Evolutionary conservation across 2,888 invertebrate genomes (phyloP), one percentile per base, ranked within the genome.

Genomic region (Drosophila sordidula): DNA sequence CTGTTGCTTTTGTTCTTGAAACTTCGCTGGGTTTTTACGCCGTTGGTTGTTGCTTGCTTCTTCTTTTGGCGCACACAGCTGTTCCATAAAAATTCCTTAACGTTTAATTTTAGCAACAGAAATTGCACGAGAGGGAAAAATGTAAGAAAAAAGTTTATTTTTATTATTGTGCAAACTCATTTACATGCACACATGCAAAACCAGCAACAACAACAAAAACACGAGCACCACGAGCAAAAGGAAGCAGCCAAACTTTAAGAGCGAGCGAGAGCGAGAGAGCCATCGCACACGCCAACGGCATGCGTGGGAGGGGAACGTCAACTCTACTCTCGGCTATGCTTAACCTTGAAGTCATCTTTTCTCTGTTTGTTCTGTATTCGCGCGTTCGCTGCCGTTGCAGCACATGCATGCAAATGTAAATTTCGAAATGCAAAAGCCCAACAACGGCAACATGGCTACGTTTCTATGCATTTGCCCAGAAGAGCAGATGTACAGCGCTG

Each of bases 41-140:
- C 56, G 26, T 67, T 72, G 64, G 54, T 18, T 65, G 51, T 42
- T 61, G 65, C 25, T 55, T 55, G 55, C 44, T 59, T 56, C 51
- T 64, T 41, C 38, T 74, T 59, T 75, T 50, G 59, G 70, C 81
- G 68, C 70, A 59, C 66, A 84, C 81, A 82, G 88, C 82, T 82
- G 82, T 87, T 87, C 85, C 87, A 82, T 87, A 81, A 75, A 82
- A 82, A 82, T 82, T 82, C 82, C 75, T 75, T 75, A 73, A 73
- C 69, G 78, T 75, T 75, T 75, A 75, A 75, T 68, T 75, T 75
- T 75, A 75, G 75, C 75, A 75, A 54, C 75, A 68, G 59, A 63
- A 73, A 75, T 78, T 75, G 78, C 75, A 75, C 63, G 50, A 75
- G 78, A 78, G 78, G 68, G 78, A 73, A 78, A 70, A 73, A 78